Percentiles rank a stretch among this genome's conserved stretches.
Conservation (phyloP, 1,140 invertebrate genomes). For the Zaprionus gabonicus region DNA sequence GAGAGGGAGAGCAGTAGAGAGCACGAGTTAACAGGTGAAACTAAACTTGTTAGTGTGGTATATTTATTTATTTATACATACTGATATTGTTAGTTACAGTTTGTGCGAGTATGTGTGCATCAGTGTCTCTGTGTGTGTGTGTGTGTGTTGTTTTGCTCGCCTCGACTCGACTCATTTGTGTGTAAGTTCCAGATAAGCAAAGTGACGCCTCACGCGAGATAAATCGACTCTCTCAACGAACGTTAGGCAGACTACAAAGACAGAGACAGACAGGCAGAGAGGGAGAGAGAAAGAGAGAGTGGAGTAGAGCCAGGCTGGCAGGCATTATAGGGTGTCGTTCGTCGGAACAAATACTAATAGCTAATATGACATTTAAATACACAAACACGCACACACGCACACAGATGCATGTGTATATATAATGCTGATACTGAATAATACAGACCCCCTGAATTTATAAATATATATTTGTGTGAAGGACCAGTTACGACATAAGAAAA, state of each 20-base stretch:
- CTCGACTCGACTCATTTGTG: conserved; percentile 28
- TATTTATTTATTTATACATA: conserved; percentile 18
- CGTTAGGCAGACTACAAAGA: background rate
- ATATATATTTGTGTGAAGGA: background rate
- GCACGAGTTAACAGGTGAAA: conserved; percentile 37
- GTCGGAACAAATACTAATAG: conserved; percentile 45
- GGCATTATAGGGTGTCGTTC: conserved; percentile 1
- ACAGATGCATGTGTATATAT: conserved; percentile 15
- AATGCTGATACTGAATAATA: conserved; percentile 31
- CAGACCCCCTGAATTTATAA: conserved; percentile 29
- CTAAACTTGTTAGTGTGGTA: conserved; percentile 31
- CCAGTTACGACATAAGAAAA: background rate
- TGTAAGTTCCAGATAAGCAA: conserved; percentile 69
- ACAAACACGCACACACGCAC: background rate
- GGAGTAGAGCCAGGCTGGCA: background rate
- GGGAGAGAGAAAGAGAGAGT: background rate
- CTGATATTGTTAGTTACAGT: conserved; percentile 17
- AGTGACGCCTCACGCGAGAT: conserved; percentile 76
- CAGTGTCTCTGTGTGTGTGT: background rate
- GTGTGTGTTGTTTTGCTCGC: conserved; percentile 4
- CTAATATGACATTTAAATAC: conserved; percentile 33
- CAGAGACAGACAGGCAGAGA: background rate
- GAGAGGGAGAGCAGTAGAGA: background rate
- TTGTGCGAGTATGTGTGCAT: conserved; percentile 9
- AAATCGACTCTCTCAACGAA: conserved; percentile 40